Percentiles rank a stretch among this genome's conserved stretches.
Conservation (phyloP, 2,113 vertebrate species). For the Hippolais icterina region DNA sequence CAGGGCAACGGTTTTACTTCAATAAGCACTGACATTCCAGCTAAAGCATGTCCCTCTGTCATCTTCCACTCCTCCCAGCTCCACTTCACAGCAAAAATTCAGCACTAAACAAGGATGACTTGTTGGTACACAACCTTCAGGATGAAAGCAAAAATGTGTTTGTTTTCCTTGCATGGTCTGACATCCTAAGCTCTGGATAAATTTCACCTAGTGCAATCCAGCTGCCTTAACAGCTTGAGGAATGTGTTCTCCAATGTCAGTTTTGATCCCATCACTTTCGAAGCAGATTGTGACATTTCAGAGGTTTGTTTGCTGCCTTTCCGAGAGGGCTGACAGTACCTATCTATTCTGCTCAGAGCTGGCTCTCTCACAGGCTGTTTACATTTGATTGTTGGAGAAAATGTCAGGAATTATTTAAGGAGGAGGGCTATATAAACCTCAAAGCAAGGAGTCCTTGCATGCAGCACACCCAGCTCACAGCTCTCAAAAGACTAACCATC, state of each 20-base stretch:
- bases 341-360: slow-evolving; percentile 42
- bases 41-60: slow-evolving; percentile 42
- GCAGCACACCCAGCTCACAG: neutral
- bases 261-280: slow-evolving; percentile 63
- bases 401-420: slow-evolving; percentile 56
- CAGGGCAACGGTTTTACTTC: neutral
- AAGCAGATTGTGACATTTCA: slow-evolving; percentile 70
- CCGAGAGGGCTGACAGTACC: slow-evolving; percentile 46
- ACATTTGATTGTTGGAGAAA: slow-evolving; percentile 29
- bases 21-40: slow-evolving; percentile 46
- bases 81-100: slow-evolving; percentile 43
- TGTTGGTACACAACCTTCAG: slow-evolving; percentile 49
- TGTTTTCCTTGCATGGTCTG: slow-evolving; percentile 59
- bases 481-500: slow-evolving; percentile 53
- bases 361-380: slow-evolving; percentile 38
- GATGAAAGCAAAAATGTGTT: slow-evolving; percentile 60
- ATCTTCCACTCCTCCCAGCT: neutral
- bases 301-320: slow-evolving; percentile 53
- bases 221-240: slow-evolving; percentile 65
- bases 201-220: slow-evolving; percentile 63
- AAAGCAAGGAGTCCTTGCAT: slow-evolving; percentile 33
- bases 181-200: slow-evolving; percentile 61
- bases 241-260: slow-evolving; percentile 51
- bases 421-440: slow-evolving; percentile 54
- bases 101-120: slow-evolving; percentile 22